phyloP scores from a whole-genome alignment of 2,113 vertebrate species.

The Ancistrus triradiatus region DNA sequence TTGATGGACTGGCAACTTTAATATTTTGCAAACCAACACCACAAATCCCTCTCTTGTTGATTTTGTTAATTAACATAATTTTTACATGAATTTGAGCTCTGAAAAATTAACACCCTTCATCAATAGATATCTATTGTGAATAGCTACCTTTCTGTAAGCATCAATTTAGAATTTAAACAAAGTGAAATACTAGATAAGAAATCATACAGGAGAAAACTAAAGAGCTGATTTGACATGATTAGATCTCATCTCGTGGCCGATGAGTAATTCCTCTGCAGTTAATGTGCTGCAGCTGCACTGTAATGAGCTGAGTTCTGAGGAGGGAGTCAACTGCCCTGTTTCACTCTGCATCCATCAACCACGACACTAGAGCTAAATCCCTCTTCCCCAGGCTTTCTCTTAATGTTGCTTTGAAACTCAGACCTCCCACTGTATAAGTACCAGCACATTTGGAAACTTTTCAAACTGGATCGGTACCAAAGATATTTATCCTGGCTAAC shows the following conservation, averaged over 20 bases:
- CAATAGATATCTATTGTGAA: slow-evolving; percentile 2
- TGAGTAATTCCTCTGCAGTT: slow-evolving; percentile 65
- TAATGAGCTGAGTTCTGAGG: slow-evolving; percentile 59
- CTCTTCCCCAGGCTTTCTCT: slow-evolving; percentile 3
- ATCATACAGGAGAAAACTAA: slow-evolving; percentile 44
- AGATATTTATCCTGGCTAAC: no score
- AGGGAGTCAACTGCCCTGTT: slow-evolving; percentile 46
- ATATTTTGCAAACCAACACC: slow-evolving; percentile 9
- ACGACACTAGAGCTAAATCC: slow-evolving; percentile 22
- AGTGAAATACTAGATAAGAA: slow-evolving; percentile 24
- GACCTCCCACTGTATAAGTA: no score
- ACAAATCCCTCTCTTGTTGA: not conserved
- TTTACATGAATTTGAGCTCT: not conserved
- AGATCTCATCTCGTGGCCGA: slow-evolving; percentile 62
- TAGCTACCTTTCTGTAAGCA: not conserved
- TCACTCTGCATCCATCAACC: slow-evolving; percentile 50
- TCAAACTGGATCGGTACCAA: no score
- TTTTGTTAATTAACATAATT: not conserved
- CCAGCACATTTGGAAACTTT: no score
- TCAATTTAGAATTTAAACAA: slow-evolving; percentile 38
- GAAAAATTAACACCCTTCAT: not conserved
- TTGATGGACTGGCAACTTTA: not conserved
- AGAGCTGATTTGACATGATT: slow-evolving; percentile 57
- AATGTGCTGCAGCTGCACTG: slow-evolving; percentile 68
- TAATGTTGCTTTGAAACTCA: not conserved